A percentile compares a stretch with the other conserved stretches of the same genome.
Conservation (phyloP, 2,113 vertebrate genomes). For the pig (Sus scrofa) region DNA sequence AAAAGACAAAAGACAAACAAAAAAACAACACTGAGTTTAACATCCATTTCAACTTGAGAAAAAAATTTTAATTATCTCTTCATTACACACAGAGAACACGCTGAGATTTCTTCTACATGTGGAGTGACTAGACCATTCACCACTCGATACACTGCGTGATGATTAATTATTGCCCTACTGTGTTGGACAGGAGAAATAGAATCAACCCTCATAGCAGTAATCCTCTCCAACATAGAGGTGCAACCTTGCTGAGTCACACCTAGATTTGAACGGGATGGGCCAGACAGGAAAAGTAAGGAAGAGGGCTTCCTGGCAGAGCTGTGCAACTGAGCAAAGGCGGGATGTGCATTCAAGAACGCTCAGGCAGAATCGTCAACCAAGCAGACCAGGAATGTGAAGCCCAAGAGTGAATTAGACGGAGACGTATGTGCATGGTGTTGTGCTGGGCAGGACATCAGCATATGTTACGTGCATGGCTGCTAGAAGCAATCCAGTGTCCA, state of each 20-base stretch:
- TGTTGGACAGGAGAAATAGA: not conserved
- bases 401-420: not conserved
- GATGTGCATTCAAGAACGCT: not conserved
- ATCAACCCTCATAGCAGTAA: not conserved
- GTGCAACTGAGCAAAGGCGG: not conserved
- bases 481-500: not conserved
- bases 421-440: too few relatives aligned
- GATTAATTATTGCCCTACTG: not conserved
- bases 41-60: not conserved
- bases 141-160: not conserved
- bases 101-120: not conserved
- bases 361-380: not conserved
- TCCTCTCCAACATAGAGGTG: not conserved
- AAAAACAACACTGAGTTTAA: slow-evolving; percentile 1
- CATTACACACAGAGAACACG: not conserved
- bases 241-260: not conserved
- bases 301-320: not conserved
- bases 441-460: not conserved
- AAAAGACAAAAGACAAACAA: too few relatives aligned
- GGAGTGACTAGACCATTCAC: not conserved
- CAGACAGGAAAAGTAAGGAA: not conserved
- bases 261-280: not conserved
- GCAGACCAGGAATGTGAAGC: not conserved
- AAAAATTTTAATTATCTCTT: not conserved
- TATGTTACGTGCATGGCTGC: not conserved